These are phyloP conservation scores for Spilarctia lutea DNA, from an alignment of 2,888 invertebrate genomes.

Conservation along the genomic window DNA sequence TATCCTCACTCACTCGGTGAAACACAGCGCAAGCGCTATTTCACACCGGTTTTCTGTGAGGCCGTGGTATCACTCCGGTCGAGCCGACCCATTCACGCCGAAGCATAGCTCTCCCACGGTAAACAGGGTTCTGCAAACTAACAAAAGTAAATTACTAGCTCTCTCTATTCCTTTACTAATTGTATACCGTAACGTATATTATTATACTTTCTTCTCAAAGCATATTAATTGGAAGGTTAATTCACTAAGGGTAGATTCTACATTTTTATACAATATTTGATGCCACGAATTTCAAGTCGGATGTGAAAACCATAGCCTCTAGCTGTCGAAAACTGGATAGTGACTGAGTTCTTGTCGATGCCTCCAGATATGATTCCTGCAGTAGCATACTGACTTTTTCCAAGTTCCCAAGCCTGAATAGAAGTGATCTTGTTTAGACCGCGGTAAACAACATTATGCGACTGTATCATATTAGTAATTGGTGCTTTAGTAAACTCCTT, in stretches of 20 bases:
- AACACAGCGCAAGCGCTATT: too few relatives aligned
- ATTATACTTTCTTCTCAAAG: neutral
- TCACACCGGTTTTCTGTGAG: too few relatives aligned
- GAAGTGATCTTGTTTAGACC: neutral
- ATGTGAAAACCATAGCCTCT: conserved; percentile 9
- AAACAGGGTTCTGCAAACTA: neutral
- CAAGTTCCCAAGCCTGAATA: conserved; percentile 13
- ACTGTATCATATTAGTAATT: conserved; percentile 3
- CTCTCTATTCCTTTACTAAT: neutral
- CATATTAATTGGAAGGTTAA: neutral
- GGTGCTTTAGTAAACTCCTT: neutral
- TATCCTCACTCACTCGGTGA: too few relatives aligned
- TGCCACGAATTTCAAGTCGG: neutral
- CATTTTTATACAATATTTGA: neutral
- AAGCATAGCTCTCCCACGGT: too few relatives aligned
- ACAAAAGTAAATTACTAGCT: neutral
- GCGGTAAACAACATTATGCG: neutral
- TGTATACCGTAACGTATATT: neutral
- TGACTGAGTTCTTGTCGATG: neutral
- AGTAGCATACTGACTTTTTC: neutral
- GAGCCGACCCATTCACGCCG: too few relatives aligned
- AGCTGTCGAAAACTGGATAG: conserved; percentile 3
- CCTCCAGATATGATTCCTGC: conserved; percentile 5
- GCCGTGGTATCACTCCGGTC: too few relatives aligned
- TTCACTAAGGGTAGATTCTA: neutral